phyloP scores from a whole-genome alignment of 2,113 vertebrate genomes.

The Urocolius indicus region DNA sequence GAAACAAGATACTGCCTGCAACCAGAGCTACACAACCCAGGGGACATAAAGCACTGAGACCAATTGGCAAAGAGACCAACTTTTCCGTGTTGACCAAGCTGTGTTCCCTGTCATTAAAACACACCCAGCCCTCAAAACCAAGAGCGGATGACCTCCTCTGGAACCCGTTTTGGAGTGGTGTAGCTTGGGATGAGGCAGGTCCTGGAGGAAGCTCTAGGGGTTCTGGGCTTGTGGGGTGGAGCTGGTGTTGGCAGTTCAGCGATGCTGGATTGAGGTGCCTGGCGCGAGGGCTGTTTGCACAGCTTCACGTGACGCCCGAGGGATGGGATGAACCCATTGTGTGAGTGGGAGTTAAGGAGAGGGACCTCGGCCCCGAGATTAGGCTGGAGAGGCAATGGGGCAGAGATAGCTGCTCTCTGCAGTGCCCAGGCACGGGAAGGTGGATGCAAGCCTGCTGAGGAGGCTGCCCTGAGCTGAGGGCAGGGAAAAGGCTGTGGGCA shows the following conservation, averaged over 20 bases:
- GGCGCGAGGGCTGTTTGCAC: slow-evolving; percentile 4
- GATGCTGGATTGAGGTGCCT: not conserved
- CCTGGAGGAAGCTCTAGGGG: not conserved
- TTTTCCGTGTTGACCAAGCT: not conserved
- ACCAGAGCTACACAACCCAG: not conserved
- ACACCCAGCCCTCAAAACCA: not conserved
- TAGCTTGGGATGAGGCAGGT: not conserved
- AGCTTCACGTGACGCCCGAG: slow-evolving; percentile 26
- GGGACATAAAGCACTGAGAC: not conserved
- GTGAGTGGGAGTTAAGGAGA: not conserved
- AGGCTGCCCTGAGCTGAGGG: not conserved
- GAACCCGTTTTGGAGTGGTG: not conserved
- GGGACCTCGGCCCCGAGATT: not conserved
- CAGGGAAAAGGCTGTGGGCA: not conserved
- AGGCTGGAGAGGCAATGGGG: not conserved
- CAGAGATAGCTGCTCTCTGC: not conserved
- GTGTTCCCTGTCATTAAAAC: not conserved
- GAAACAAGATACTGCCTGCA: not conserved
- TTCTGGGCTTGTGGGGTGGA: not conserved
- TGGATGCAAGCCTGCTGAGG: not conserved
- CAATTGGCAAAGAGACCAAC: not conserved
- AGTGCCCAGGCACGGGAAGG: not conserved
- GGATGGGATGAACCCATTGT: slow-evolving; percentile 27
- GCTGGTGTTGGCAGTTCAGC: not conserved
- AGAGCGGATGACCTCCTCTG: not conserved